These are phyloP conservation scores for Dermochelys coriacea DNA, from an alignment of 2,797 vertebrate species.

Conservation along the genomic window DNA sequence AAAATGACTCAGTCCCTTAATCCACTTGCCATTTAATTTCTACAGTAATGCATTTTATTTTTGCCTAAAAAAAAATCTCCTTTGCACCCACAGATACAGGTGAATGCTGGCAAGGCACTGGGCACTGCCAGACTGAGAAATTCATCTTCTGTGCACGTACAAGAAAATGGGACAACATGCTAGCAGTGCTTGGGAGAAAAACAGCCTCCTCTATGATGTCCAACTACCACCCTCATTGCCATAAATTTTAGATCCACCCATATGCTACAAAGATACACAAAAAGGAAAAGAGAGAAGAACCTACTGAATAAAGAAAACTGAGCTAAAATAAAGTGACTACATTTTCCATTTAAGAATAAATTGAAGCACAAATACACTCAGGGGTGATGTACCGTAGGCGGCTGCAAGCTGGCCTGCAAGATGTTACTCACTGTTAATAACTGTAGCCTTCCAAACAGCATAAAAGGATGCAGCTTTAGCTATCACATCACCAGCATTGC, in stretches of 20 bases:
- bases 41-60: slow-evolving; percentile 36
- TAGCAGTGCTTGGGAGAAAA: neutral
- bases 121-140: neutral
- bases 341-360: neutral
- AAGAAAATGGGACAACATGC: neutral
- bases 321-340: neutral
- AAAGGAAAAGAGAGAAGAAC: no score
- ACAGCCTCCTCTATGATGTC: no score
- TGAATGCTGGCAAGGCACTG: slow-evolving; percentile 64
- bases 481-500: neutral
- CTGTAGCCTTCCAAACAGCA: neutral
- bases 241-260: neutral
- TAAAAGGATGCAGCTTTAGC: neutral
- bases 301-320: neutral
- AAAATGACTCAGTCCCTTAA: slow-evolving; percentile 17
- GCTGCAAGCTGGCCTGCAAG: neutral
- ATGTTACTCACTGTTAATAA: neutral
- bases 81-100: neutral
- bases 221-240: neutral
- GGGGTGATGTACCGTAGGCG: neutral
- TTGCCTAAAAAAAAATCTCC: slow-evolving; percentile 41
- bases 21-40: slow-evolving; percentile 19
- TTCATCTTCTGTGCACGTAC: neutral
- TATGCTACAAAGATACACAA: neutral
- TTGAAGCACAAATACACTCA: neutral